Percentiles rank a stretch among this genome's conserved stretches.
Conservation (phyloP, 2,113 vertebrate species). For the Brachirus orientalis region DNA sequence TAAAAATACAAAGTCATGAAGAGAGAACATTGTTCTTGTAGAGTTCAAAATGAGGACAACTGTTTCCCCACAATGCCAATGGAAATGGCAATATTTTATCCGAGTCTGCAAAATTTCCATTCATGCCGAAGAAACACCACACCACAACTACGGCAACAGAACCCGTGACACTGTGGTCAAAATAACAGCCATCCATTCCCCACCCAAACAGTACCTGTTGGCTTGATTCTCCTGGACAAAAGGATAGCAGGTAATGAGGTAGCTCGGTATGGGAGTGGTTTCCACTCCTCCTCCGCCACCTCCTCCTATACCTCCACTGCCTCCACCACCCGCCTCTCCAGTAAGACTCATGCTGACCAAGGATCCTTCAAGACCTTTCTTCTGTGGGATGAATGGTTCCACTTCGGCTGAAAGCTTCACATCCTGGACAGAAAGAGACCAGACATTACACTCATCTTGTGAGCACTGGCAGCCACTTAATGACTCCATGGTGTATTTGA, state of each 20-base stretch:
- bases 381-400: slow-evolving; percentile 98
- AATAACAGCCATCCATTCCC: too few species aligned
- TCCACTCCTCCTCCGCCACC: slow-evolving; percentile 83
- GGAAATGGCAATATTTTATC: not conserved
- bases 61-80: slow-evolving; percentile 5
- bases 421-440: slow-evolving; percentile 82
- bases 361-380: slow-evolving; percentile 91
- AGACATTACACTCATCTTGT: slow-evolving; percentile 9
- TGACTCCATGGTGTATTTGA: slow-evolving; percentile 5
- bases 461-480: not conserved
- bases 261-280: slow-evolving; percentile 94
- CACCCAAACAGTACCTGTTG: slow-evolving; percentile 87
- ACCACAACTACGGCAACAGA: not conserved
- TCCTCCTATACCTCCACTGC: slow-evolving; percentile 76
- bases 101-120: not conserved
- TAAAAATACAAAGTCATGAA: slow-evolving; percentile 34
- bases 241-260: slow-evolving; percentile 98
- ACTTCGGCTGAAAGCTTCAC: slow-evolving; percentile 98
- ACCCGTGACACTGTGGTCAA: not conserved
- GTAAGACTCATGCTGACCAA: slow-evolving; percentile 92
- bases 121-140: too few species aligned
- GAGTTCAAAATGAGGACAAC: slow-evolving; percentile 22
- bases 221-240: slow-evolving; percentile 98
- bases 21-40: slow-evolving; percentile 15
- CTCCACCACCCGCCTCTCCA: slow-evolving; percentile 83